A percentile compares a stretch with the other conserved stretches of the same genome.
These are phyloP conservation scores for Pediacus dermestoides DNA, from an alignment of 2,888 invertebrate genomes.

Conservation along the genomic window DNA sequence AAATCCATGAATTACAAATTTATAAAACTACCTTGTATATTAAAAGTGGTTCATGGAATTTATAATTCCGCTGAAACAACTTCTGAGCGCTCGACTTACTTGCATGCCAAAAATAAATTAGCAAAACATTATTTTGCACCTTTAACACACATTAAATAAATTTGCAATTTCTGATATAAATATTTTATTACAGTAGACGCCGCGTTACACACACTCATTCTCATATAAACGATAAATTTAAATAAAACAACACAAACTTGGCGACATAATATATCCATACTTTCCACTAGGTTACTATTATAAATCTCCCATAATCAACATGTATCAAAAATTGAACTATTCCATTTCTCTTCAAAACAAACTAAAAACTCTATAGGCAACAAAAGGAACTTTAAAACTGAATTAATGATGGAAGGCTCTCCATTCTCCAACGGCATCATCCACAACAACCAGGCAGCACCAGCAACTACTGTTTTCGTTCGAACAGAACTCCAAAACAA, in stretches of 20 bases:
- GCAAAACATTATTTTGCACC: constrained; percentile 12
- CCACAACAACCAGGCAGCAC: constrained; percentile 14
- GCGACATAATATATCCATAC: too few relatives aligned
- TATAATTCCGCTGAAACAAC: constrained; percentile 15
- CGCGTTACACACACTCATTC: too few relatives aligned
- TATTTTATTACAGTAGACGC: too few relatives aligned
- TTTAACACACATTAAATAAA: constrained; percentile 10
- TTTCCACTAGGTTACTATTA: too few relatives aligned
- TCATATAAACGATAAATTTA: too few relatives aligned
- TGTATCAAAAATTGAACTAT: constrained; percentile 1
- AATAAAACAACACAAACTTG: too few relatives aligned
- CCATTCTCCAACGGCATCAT: constrained; percentile 2
- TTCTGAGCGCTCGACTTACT: constrained; percentile 9
- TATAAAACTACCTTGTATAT: constrained; percentile 22
- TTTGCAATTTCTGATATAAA: constrained; percentile 12
- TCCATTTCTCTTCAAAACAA: too few relatives aligned
- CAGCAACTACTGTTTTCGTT: constrained; percentile 20
- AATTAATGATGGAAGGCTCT: too few relatives aligned
- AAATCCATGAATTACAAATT: constrained; percentile 27
- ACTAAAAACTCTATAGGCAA: too few relatives aligned
- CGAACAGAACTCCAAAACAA: constrained; percentile 49
- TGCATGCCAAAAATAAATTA: constrained; percentile 19
- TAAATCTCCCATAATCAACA: too few relatives aligned
- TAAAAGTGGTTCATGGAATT: constrained; percentile 26
- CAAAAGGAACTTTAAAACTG: too few relatives aligned